Conservation (phyloP, 2,113 vertebrate species). For the Bos taurus region DNA sequence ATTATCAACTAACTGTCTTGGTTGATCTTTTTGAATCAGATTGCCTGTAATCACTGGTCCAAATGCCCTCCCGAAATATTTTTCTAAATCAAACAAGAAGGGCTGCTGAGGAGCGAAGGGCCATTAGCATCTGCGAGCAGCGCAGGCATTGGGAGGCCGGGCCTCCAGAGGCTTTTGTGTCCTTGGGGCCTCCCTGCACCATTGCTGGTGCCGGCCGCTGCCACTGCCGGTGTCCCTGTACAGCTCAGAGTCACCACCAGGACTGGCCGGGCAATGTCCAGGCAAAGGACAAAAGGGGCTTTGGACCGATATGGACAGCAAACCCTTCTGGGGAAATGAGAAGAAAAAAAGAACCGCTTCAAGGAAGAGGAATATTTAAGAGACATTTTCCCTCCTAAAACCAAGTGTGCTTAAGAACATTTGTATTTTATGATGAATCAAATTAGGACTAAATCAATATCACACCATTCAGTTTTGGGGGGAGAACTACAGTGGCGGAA, state of each 20-base stretch:
- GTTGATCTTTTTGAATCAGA: background rate
- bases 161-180: background rate
- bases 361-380: constrained; percentile 30
- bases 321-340: constrained; percentile 29
- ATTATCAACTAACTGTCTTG: background rate
- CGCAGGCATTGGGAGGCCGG: rapidly evolving
- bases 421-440: background rate
- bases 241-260: background rate
- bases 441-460: background rate
- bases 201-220: rapidly evolving
- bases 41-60: background rate
- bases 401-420: background rate
- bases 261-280: background rate
- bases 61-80: background rate
- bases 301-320: background rate
- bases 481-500: background rate
- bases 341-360: constrained; percentile 57
- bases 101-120: background rate
- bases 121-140: background rate
- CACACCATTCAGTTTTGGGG: background rate
- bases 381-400: constrained; percentile 31
- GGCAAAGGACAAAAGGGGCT: constrained; percentile 30
- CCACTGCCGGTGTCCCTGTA: background rate
- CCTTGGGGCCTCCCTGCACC: background rate
- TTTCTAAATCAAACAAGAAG: background rate